Conservation (phyloP, 2,888 invertebrate species). For the Panopea generosa region DNA sequence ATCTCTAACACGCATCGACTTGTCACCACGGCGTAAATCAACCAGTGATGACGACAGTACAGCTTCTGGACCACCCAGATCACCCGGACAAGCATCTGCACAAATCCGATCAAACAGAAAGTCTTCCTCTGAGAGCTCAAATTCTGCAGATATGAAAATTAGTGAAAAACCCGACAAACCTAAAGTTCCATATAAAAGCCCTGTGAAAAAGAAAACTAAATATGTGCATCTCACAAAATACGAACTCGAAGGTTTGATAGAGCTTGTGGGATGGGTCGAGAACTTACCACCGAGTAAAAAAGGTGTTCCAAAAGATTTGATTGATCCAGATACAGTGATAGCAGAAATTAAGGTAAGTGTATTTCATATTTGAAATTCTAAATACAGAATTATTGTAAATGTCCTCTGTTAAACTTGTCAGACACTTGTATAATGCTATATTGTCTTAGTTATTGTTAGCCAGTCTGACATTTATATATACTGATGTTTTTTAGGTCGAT, state of each 20-base stretch:
- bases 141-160: constrained; percentile 56
- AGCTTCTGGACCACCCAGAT: constrained; percentile 47
- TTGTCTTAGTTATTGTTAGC: too few species aligned
- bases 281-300: constrained; percentile 95
- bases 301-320: constrained; percentile 95
- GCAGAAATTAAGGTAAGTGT: constrained; percentile 90
- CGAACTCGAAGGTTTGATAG: constrained; percentile 85
- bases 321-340: constrained; percentile 95
- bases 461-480: too few species aligned
- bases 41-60: constrained; percentile 67
- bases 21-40: constrained; percentile 52
- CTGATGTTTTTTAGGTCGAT: too few species aligned
- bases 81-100: constrained; percentile 49
- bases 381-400: too few species aligned
- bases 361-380: not conserved
- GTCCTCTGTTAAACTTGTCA: too few species aligned
- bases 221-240: constrained; percentile 75
- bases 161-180: constrained; percentile 23
- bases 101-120: constrained; percentile 53
- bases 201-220: constrained; percentile 60
- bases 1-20: constrained; percentile 78
- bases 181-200: constrained; percentile 46
- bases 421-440: too few species aligned
- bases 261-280: constrained; percentile 94
- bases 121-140: constrained; percentile 65